Evolutionary conservation across 2,797 vertebrate genomes (phyloP), one percentile per base, ranked within the genome.

Genomic region (Coregonus suidteri): DNA sequence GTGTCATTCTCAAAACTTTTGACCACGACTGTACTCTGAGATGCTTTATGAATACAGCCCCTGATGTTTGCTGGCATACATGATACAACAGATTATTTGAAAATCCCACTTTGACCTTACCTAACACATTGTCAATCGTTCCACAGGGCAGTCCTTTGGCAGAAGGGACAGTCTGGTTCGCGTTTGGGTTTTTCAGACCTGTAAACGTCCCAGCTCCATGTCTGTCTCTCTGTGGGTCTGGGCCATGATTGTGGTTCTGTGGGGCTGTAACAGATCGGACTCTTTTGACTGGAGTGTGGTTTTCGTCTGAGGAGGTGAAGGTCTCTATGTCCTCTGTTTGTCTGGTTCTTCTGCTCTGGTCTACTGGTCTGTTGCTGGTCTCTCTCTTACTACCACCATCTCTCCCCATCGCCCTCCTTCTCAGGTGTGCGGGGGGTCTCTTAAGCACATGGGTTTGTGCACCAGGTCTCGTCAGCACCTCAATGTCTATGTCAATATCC

Each of bases 301-400:
- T 91, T 18, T 97, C 96, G 66, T 97, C 97, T 83, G 96, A 97
- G 6, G 95, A 97, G 20, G 94, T 94, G 87, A 94, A 96, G 13
- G 88, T 88, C 76, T 95, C 93, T 76, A 95, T 94, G 79, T 88
- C 72, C 30, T 95, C 94, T 25, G 93, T 94, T 79, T 79, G 73
- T 74, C 75, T 88, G 14, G 69, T 74, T 75, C 20, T 75, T 20
- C 41, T 74, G 53, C 20, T 53, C 34, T 20, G 4, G 31, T 30
- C n/a, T 59, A 52, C 69, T 80, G n/a, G 51, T 31, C 78, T 78
- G 69, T 72, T 73, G 18, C 37, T 64, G 75, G 31, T 81, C 20
- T 71, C 78, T 79, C 34, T 59, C 20, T 75, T 31, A 47, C 9
- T 11, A 47, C 41, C 41, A 47, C 41, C 41, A 70, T 75, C 75